phyloP scores from a whole-genome alignment of 2,797 vertebrate species.

The Coregonus sp. region DNA sequence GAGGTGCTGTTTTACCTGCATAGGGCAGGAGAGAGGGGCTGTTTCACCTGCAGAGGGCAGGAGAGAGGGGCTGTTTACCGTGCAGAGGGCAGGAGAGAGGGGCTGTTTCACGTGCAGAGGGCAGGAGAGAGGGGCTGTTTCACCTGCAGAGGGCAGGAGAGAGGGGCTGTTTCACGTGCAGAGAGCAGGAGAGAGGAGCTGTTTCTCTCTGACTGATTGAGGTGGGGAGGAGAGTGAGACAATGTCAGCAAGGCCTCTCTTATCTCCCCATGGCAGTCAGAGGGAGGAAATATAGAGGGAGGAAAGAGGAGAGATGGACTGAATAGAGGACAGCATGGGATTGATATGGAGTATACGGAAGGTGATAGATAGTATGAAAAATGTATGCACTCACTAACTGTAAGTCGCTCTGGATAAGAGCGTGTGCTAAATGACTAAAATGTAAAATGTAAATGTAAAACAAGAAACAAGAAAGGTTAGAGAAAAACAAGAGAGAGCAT shows the following conservation, averaged over 20 bases:
- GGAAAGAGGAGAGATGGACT: background rate
- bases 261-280: background rate
- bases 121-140: background rate
- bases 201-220: background rate
- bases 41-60: background rate
- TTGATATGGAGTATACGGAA: background rate
- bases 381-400: too few species aligned
- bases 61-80: background rate
- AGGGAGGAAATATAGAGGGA: background rate
- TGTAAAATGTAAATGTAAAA: too few species aligned
- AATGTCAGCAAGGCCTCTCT: background rate
- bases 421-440: too few species aligned
- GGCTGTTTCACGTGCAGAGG: background rate
- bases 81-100: background rate
- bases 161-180: background rate
- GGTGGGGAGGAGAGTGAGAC: slow-evolving; percentile 1
- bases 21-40: background rate
- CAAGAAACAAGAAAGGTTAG: background rate
- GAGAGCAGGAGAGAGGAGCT: background rate
- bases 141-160: background rate
- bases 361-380: too few species aligned
- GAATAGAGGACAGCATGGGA: background rate
- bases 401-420: too few species aligned
- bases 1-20: background rate
- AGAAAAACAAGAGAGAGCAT: background rate